Percentiles rank a stretch among this genome's conserved stretches.
phyloP scores from a whole-genome alignment of 2,113 vertebrate genomes.

The Pogona vitticeps region DNA sequence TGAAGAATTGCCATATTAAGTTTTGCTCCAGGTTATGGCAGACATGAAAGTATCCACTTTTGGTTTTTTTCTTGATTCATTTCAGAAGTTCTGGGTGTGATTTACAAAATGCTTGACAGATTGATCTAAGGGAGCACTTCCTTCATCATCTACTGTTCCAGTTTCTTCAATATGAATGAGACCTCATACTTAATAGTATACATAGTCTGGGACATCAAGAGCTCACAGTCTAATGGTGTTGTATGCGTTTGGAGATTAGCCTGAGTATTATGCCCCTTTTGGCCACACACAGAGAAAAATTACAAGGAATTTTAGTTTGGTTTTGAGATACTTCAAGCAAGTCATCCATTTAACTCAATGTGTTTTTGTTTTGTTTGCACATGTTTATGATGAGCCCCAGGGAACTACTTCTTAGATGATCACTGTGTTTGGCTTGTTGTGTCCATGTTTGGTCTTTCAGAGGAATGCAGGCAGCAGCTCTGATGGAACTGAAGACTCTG shows the following conservation, averaged over 20 bases:
- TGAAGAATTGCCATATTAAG: not conserved
- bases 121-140: not conserved
- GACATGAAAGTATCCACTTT: not conserved
- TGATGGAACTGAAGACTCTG: conserved; percentile 96
- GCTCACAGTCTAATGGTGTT: not conserved
- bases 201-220: not conserved
- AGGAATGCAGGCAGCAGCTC: conserved; percentile 96
- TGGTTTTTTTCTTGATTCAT: not conserved
- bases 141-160: not conserved
- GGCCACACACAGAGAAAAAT: not conserved
- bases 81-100: not conserved
- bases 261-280: not conserved
- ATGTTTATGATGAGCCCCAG: not conserved
- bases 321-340: not conserved
- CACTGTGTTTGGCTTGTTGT: not conserved
- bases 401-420: not conserved
- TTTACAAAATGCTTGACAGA: not conserved
- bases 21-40: not conserved
- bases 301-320: not conserved
- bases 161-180: not conserved
- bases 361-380: not conserved
- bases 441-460: conserved; percentile 74
- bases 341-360: not conserved
- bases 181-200: not conserved
- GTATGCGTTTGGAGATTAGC: not conserved